These are phyloP conservation scores for Apamea epomidion DNA, from an alignment of 2,888 invertebrate genomes.

Conservation along the genomic window DNA sequence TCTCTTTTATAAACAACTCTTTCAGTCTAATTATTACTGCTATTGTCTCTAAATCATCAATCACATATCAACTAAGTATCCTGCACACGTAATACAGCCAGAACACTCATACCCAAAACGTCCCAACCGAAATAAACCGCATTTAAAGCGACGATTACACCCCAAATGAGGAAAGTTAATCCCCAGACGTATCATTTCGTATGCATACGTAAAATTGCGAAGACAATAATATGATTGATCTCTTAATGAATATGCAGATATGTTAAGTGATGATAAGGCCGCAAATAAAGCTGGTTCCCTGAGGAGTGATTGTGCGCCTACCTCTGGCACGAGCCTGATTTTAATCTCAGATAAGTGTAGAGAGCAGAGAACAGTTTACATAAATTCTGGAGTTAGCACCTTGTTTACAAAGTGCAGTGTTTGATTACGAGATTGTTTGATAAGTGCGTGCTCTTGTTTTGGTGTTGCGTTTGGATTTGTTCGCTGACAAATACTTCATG, in stretches of 20 bases:
- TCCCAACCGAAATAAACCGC: constrained; percentile 35
- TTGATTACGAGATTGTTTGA: constrained; percentile 86
- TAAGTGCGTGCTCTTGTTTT: constrained; percentile 77
- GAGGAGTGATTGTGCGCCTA: constrained; percentile 88
- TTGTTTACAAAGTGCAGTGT: constrained; percentile 89
- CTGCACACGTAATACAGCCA: neutral
- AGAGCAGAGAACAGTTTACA: constrained; percentile 88
- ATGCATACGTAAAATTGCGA: constrained; percentile 63
- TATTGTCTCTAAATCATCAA: constrained; percentile 1
- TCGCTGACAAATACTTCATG: constrained; percentile 30
- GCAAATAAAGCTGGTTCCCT: constrained; percentile 85
- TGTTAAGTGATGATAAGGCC: constrained; percentile 86
- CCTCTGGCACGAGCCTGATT: constrained; percentile 84
- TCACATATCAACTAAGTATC: constrained; percentile 3
- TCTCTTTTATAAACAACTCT: neutral
- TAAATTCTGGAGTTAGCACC: constrained; percentile 89
- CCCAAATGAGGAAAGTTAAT: constrained; percentile 52
- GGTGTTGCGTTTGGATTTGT: constrained; percentile 51
- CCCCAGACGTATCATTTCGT: constrained; percentile 67
- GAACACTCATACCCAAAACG: constrained; percentile 13
- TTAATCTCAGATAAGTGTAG: constrained; percentile 89
- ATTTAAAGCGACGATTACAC: constrained; percentile 46
- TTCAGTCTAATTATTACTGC: neutral
- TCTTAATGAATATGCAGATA: constrained; percentile 90
- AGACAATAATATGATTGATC: constrained; percentile 88